Evolutionary conservation across 2,113 vertebrate genomes (phyloP), one percentile per base, ranked within the genome.

Genomic region (Piaya cayana): DNA sequence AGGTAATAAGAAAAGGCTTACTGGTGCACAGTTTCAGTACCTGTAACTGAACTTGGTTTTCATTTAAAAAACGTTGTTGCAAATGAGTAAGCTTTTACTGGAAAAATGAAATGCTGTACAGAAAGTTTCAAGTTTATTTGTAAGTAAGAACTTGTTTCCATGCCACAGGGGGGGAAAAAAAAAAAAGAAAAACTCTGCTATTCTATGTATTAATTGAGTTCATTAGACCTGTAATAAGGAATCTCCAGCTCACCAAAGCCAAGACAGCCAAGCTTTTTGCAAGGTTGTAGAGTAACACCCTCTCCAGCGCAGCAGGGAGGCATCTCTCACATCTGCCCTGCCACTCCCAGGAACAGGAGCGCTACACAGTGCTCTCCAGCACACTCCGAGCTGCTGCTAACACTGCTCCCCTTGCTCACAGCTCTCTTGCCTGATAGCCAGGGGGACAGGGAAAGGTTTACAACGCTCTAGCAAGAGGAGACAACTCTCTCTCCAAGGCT

Each of bases 271-370:
- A 72, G 32, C 64, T 49, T 87, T 58, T 30, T 65, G 25, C 25
- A 58, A 72, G 50, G 50, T 55, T 88, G 56, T 52, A 15, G n/a
- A 63, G 32, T 5, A 75, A 45, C 9, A 19, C 11, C 10, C 0
- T 2, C 53, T 56, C 34, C 39, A 72, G 68, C 8, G 1, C 0
- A 26, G 53, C 13, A 9, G 9, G 45, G 42, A 72, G 23, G 36
- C 39, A 53, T 16, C 72, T 45, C 32, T 47, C 45, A 1, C 1
- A 9, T 25, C 70, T 0, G 0, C 12, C 56, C 34, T 8, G 45
- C 39, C 0, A 2, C 14, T 75, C 42, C 39, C 2, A 0, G 37
- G n/a, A 74, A 55, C 0, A 1, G 9, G 18, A 52, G 8, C 50
- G 32, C 29, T 15, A 11, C 4, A 20, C 8, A n/a, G 29, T 4